Conservation (phyloP, 2,113 vertebrate species). For the Ptilorrhoa leucosticta region DNA sequence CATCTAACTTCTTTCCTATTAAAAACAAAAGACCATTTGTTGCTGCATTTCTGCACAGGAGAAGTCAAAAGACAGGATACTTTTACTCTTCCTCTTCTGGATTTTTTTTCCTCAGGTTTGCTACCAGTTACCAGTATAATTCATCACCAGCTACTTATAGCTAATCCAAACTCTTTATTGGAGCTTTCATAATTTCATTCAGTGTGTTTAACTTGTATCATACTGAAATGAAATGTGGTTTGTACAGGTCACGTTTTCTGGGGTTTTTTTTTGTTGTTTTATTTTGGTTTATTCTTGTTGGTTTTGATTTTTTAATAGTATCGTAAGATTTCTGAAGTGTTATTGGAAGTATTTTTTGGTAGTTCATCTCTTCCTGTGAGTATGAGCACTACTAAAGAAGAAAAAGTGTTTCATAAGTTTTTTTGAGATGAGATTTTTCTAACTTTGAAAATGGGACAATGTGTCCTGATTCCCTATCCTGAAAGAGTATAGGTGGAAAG, state of each 20-base stretch:
- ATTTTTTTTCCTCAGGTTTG: background rate
- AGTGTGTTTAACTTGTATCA: background rate
- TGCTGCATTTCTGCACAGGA: background rate
- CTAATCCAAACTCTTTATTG: background rate
- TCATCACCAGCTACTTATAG: background rate
- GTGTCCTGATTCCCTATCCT: background rate
- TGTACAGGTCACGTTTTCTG: background rate
- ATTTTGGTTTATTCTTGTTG: background rate
- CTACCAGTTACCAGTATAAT: background rate
- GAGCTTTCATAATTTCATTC: background rate
- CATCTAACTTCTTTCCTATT: background rate
- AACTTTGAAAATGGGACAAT: background rate
- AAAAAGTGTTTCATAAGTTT: background rate
- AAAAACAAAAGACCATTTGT: background rate
- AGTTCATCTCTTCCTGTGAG: background rate
- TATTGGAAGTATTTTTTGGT: background rate
- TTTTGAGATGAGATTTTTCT: background rate
- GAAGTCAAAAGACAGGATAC: background rate
- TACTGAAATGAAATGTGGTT: background rate
- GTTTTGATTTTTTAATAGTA: background rate
- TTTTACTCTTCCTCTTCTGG: background rate
- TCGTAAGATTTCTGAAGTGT: background rate
- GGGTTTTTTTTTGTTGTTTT: accelerated
- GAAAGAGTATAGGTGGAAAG: background rate
- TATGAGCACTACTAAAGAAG: background rate